Evolutionary conservation across 2,797 vertebrate species (phyloP).

Genomic region (Anguilla obscura): DNA sequence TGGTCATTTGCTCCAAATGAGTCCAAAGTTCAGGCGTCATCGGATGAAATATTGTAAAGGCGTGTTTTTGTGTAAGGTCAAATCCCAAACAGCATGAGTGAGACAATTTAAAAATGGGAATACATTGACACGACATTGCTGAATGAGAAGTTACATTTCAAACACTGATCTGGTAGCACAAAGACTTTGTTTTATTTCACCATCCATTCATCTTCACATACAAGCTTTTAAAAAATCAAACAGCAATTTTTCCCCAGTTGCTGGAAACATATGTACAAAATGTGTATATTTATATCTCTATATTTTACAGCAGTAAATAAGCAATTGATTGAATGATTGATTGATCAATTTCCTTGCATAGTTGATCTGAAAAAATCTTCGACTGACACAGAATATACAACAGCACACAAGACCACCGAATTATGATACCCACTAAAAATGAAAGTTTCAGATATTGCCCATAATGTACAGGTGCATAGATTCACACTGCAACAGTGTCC

Average conservation of each 20-base stretch:
- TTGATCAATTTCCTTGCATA: background rate
- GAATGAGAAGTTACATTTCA: background rate
- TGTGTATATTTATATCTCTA: slow-evolving; percentile 10
- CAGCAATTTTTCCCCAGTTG: background rate
- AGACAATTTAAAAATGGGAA: background rate
- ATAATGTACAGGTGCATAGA: background rate
- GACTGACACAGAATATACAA: background rate
- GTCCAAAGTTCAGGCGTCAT: background rate
- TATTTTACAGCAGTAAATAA: slow-evolving; percentile 19
- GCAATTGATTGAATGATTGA: background rate
- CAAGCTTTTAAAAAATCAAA: slow-evolving; percentile 4
- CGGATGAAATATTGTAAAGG: background rate
- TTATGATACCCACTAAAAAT: background rate
- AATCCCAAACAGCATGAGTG: background rate
- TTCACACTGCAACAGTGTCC: background rate
- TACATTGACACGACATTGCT: background rate
- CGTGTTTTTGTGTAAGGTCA: too few relatives aligned
- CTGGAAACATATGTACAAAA: slow-evolving; percentile 13
- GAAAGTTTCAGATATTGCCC: background rate
- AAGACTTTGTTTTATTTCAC: background rate
- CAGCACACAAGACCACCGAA: background rate
- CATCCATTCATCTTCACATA: background rate
- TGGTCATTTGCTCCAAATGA: background rate
- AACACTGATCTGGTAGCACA: background rate
- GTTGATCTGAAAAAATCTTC: background rate